Conservation (phyloP, 2,888 invertebrate species). For the Liodrosophila aerea region DNA sequence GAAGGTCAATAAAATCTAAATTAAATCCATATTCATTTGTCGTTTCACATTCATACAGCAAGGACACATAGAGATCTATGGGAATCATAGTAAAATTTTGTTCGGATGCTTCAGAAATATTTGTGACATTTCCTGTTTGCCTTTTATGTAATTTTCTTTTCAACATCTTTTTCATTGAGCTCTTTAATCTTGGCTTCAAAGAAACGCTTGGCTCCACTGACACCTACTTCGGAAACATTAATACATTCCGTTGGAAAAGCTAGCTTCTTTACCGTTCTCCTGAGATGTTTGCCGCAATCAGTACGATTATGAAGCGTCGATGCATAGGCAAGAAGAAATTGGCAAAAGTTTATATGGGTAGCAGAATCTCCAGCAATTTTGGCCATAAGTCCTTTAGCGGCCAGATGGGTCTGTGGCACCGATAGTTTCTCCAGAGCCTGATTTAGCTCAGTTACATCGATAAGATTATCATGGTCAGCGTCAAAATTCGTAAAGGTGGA, state of each 20-base stretch:
- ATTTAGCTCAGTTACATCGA: slow-evolving; percentile 45
- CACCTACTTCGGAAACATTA: slow-evolving; percentile 37
- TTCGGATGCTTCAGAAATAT: no score
- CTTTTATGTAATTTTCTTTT: not conserved
- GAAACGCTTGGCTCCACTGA: slow-evolving; percentile 45
- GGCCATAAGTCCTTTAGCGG: slow-evolving; percentile 38
- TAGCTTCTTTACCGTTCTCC: not conserved
- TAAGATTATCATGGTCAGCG: slow-evolving; percentile 31
- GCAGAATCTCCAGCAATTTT: slow-evolving; percentile 11
- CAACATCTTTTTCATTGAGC: not conserved
- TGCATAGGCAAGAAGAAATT: slow-evolving; percentile 40
- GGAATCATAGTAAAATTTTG: no score
- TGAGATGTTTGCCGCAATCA: not conserved
- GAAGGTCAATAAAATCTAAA: slow-evolving; percentile 44
- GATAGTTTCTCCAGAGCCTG: slow-evolving; percentile 47
- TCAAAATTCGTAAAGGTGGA: slow-evolving; percentile 35
- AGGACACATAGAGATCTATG: no score
- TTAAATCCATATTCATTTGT: slow-evolving; percentile 4
- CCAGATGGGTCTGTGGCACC: slow-evolving; percentile 58
- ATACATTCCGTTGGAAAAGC: not conserved
- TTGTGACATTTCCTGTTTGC: no score
- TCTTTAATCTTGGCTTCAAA: slow-evolving; percentile 52
- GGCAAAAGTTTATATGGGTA: slow-evolving; percentile 35
- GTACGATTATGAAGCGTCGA: slow-evolving; percentile 12
- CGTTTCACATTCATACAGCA: no score